Evolutionary conservation across 2,797 vertebrate genomes (phyloP), one percentile per base, ranked within the genome.

Genomic region (Rhodeus uyekii): DNA sequence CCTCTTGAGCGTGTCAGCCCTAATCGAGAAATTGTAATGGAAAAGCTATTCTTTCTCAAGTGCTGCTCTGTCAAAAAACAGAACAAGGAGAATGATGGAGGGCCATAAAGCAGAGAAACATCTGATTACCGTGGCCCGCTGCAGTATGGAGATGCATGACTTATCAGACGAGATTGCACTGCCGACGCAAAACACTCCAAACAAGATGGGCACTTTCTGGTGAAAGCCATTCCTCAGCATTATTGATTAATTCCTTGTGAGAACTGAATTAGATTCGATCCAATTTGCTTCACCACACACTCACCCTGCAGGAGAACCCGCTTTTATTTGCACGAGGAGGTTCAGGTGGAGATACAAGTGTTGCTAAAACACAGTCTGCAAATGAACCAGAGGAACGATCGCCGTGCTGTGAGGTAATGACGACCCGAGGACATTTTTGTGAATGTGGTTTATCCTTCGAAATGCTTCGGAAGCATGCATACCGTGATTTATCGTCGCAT

Each of bases 211-310:
- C 86, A 88, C 89, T 90, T 89, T 91, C 83, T 87, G 91, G 88
- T 71, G 84, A 93, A 93, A 94, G 89, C 88, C 90, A 90, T 92
- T 93, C 91, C 91, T 94, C 93, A 94, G 91, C 92, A 91, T 91
- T 93, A 94, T 94, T 87, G 93, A 95, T 94, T 93, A 87, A 91
- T 92, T 92, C 91, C 87, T 90, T 86, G 74, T 84, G 89, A 86
- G 90, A 93, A 93, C 92, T 91, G 92, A 94, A 94, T 93, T 94
- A 91, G 91, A 93, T 93, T 94, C 91, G 90, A 94, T 94, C 94
- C 92, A 94, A 92, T 94, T 93, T 94, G 89, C 91, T 92, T 90
- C 89, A 85, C 90, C 92, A 91, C 91, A 80, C 91, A 90, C 90
- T 91, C 90, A 89, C 87, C 89, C 89, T 89, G 89, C 88, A 63